Evolutionary conservation across 1,140 invertebrate species (phyloP).

Genomic region (Papilio dardanus): DNA sequence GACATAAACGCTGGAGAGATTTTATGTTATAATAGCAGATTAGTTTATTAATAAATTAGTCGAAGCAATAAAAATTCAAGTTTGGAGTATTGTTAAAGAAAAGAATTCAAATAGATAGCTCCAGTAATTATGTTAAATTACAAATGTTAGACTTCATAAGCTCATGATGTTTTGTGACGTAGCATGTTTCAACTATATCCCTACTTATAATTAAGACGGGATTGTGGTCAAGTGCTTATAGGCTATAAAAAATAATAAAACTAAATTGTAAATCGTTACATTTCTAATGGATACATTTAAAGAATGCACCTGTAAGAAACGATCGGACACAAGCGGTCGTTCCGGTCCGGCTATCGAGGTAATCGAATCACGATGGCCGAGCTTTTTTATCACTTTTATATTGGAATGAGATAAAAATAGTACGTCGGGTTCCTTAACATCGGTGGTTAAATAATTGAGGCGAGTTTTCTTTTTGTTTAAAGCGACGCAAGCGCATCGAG

Average conservation of each 20-base stretch:
- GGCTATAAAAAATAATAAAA: background rate
- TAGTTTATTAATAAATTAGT: background rate
- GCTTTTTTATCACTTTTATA: constrained; percentile 47
- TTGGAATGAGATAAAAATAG: constrained; percentile 51
- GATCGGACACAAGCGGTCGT: constrained; percentile 45
- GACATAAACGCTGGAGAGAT: background rate
- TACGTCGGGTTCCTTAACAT: constrained; percentile 53
- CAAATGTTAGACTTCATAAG: too few species aligned
- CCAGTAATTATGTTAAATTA: background rate
- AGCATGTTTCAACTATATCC: background rate
- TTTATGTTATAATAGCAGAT: background rate
- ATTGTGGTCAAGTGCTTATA: background rate
- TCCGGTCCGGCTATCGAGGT: constrained; percentile 55
- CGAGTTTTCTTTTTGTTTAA: constrained; percentile 49
- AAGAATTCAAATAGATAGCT: background rate
- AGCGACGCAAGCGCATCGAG: background rate
- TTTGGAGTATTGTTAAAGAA: too few species aligned
- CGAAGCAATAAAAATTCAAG: background rate
- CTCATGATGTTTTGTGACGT: too few species aligned
- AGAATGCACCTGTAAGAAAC: constrained; percentile 45
- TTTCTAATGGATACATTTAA: constrained; percentile 29
- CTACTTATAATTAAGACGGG: background rate
- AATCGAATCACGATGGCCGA: constrained; percentile 55
- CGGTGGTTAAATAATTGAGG: constrained; percentile 51
- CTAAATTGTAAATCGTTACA: constrained; percentile 3